These are phyloP conservation scores for Fabriciana adippe DNA, from an alignment of 2,888 invertebrate genomes.

Conservation along the genomic window DNA sequence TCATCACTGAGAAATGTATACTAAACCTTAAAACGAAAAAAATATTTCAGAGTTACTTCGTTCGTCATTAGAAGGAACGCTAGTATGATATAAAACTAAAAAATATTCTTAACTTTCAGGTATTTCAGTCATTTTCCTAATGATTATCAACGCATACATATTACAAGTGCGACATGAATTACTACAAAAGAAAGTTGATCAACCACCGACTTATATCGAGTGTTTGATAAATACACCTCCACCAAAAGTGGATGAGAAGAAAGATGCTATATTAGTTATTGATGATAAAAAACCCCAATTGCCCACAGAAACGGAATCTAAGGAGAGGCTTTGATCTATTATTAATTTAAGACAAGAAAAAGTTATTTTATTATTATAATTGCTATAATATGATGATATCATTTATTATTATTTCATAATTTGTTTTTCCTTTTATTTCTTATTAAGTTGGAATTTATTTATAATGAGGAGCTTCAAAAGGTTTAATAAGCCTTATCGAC, in stretches of 20 bases:
- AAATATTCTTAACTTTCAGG: conserved; percentile 47
- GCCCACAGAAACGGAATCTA: conserved; percentile 9
- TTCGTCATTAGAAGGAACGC: too few species aligned
- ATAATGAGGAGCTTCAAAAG: too few species aligned
- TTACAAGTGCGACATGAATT: conserved; percentile 50
- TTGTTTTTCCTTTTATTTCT: too few species aligned
- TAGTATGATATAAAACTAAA: too few species aligned
- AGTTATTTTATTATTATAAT: neutral
- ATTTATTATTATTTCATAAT: too few species aligned
- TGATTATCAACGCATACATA: conserved; percentile 55
- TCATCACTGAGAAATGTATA: too few species aligned
- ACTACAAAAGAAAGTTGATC: conserved; percentile 47
- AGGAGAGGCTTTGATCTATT: conserved; percentile 14
- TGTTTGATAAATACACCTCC: conserved; percentile 51
- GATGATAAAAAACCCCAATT: conserved; percentile 33
- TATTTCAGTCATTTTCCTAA: conserved; percentile 50
- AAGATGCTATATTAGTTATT: conserved; percentile 24
- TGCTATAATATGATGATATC: neutral
- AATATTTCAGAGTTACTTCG: too few species aligned
- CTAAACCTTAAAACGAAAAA: too few species aligned
- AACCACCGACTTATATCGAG: conserved; percentile 65
- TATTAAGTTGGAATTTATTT: too few species aligned
- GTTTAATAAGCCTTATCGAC: too few species aligned
- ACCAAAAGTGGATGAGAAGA: conserved; percentile 34
- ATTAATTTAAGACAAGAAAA: neutral